Evolutionary conservation across 2,888 invertebrate species (phyloP).

Genomic region (Andrena haemorrhoa): DNA sequence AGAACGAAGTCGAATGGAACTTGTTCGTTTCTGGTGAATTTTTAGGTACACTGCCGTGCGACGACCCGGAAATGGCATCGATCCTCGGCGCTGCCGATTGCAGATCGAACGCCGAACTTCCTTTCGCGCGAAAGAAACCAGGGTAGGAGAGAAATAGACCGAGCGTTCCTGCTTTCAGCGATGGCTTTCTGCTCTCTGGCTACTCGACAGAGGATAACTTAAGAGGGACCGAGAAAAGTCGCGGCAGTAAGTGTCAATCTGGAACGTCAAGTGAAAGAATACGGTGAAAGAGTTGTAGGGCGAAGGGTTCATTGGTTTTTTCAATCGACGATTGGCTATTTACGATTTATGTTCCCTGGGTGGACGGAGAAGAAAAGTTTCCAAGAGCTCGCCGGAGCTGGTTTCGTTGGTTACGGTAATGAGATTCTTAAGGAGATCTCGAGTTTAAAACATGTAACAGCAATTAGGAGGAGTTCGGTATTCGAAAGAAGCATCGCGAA

Average conservation of each 20-base stretch:
- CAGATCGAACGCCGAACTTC: slow-evolving; percentile 18
- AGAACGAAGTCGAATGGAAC: background rate
- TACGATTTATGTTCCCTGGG: slow-evolving; percentile 1
- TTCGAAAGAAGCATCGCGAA: slow-evolving; percentile 32
- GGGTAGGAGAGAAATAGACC: slow-evolving; percentile 28
- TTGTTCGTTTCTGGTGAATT: background rate
- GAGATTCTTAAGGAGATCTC: slow-evolving; percentile 36
- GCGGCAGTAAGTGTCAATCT: background rate
- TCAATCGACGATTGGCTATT: background rate
- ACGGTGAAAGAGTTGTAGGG: background rate
- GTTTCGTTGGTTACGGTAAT: slow-evolving; percentile 37
- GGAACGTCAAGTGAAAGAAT: background rate
- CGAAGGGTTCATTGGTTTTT: background rate
- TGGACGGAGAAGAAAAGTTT: background rate
- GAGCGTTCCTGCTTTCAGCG: slow-evolving; percentile 2
- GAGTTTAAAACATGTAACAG: slow-evolving; percentile 19
- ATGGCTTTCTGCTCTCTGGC: background rate
- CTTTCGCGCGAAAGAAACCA: slow-evolving; percentile 29
- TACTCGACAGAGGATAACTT: background rate
- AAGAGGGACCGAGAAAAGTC: slow-evolving; percentile 24
- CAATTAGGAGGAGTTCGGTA: slow-evolving; percentile 49
- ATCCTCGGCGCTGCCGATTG: slow-evolving; percentile 21
- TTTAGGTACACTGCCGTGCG: slow-evolving; percentile 21
- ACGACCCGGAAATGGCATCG: slow-evolving; percentile 38
- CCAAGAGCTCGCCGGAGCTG: background rate